Evolutionary conservation across 2,888 invertebrate species (phyloP).

Genomic region (Hanleya hanleyi): DNA sequence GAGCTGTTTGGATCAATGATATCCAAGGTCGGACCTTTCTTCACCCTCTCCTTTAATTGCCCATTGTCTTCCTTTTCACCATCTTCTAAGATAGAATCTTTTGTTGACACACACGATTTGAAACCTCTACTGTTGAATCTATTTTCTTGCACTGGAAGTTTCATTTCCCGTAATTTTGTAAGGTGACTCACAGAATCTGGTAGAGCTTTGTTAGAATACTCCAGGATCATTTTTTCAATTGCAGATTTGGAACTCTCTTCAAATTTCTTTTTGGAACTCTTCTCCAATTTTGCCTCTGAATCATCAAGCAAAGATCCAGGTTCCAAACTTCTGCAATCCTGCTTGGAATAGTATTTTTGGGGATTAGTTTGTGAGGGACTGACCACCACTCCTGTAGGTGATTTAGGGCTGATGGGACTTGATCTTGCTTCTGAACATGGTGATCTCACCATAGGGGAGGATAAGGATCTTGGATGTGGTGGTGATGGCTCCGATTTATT

Average conservation of each 20-base stretch:
- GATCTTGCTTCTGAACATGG: no score
- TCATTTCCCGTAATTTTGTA: conserved; percentile 8
- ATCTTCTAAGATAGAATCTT: background rate
- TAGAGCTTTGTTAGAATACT: background rate
- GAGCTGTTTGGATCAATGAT: conserved; percentile 60
- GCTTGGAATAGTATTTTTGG: no score
- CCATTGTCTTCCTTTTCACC: background rate
- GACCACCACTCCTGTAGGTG: no score
- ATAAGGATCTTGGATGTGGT: no score
- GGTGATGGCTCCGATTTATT: no score
- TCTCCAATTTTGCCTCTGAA: background rate
- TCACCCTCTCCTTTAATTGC: background rate
- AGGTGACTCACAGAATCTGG: background rate
- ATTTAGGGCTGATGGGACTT: no score
- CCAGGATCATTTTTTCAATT: conserved; percentile 1
- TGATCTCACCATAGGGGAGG: no score
- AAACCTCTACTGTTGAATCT: background rate
- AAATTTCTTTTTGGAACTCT: background rate
- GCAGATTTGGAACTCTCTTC: background rate
- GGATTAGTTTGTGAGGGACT: no score
- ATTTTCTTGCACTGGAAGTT: conserved; percentile 2
- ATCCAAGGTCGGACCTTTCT: conserved; percentile 38
- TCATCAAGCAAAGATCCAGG: no score
- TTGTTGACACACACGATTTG: no score
- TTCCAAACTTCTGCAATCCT: no score